These are phyloP conservation scores for Emydura subglobosa DNA, from an alignment of 2,113 vertebrate species.

Conservation along the genomic window DNA sequence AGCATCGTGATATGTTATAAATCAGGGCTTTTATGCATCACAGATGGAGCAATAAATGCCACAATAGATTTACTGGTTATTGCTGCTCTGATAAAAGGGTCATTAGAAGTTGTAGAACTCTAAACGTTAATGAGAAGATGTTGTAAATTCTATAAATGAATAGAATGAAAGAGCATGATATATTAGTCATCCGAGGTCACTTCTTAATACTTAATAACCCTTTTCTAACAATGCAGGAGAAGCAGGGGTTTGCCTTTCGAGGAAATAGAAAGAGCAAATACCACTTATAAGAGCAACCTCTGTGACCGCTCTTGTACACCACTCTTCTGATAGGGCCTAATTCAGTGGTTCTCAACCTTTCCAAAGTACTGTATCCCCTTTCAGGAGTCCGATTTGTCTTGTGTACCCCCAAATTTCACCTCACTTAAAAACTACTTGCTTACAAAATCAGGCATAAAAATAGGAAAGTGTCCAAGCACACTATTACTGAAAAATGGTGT, in stretches of 20 bases:
- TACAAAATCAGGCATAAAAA: no score
- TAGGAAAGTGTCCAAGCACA: no score
- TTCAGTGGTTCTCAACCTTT: no score
- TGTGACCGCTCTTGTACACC: background rate
- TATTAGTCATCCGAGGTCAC: conserved; percentile 49
- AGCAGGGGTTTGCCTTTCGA: background rate
- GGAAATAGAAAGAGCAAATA: conserved; percentile 4
- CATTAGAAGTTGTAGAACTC: conserved; percentile 72
- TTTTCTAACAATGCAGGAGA: conserved; percentile 20
- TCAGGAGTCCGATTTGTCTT: no score
- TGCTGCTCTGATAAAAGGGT: conserved; percentile 71
- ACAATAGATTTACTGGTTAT: conserved; percentile 68
- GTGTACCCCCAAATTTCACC: no score
- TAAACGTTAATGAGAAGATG: conserved; percentile 70
- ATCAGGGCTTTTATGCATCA: conserved; percentile 62
- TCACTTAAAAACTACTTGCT: no score
- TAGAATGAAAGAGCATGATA: conserved; percentile 62
- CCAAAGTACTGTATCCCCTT: no score
- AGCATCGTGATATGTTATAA: conserved; percentile 61
- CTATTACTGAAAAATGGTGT: no score
- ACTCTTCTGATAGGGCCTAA: background rate
- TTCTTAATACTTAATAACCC: conserved; percentile 59
- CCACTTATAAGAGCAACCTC: background rate
- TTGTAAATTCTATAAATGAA: conserved; percentile 65
- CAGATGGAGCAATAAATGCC: conserved; percentile 60